Evolutionary conservation across 1,140 invertebrate genomes (phyloP).

Genomic region (Brachionus asplanchnoidis): DNA sequence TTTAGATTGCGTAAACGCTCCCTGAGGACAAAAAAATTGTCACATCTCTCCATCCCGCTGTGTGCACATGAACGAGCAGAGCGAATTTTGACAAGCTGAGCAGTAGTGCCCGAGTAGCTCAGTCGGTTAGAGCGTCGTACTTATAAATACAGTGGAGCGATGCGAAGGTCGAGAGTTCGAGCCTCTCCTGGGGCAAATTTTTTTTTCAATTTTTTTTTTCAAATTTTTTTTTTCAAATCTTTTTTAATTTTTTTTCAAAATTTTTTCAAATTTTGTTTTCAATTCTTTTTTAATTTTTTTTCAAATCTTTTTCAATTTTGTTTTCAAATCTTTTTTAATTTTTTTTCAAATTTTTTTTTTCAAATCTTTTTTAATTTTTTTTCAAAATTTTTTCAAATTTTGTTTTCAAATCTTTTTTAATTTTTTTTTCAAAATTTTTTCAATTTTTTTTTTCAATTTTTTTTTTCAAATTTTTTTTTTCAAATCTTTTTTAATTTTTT

Average conservation of each 20-base stretch:
- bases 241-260: neutral
- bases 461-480: neutral
- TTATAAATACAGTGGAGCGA: slow-evolving; percentile 20
- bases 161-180: slow-evolving; percentile 31
- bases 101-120: neutral
- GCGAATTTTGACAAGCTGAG: neutral
- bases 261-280: neutral
- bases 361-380: neutral
- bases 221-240: neutral
- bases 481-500: neutral
- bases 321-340: neutral
- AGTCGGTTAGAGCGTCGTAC: slow-evolving; percentile 29
- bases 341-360: neutral
- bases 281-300: neutral
- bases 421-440: neutral
- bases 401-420: neutral
- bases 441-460: neutral
- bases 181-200: slow-evolving; percentile 17
- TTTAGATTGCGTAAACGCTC: neutral
- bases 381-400: neutral
- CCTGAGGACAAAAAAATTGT: neutral
- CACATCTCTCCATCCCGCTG: neutral
- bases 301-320: neutral
- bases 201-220: too few species aligned
- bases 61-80: neutral